Base-by-base conservation (phyloP, 2,888 invertebrate genomes). In the Scaptomyza polygonia region DNA sequence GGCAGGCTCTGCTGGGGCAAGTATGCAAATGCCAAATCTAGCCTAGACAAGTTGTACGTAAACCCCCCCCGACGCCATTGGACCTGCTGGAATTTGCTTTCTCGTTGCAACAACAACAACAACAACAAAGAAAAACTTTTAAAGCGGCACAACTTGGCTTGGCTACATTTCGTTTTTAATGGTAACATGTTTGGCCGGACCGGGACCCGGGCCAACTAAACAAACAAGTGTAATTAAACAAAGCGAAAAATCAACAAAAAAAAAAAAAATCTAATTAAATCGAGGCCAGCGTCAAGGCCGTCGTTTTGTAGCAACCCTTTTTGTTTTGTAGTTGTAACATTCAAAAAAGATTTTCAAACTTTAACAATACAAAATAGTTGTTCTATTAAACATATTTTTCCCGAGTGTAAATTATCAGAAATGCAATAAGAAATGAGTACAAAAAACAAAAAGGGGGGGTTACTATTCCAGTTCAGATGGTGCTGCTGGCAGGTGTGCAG, bases 151-250 rank as follows among this genome's bases (percentile, higher is more conserved):
- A 62, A 62, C 75, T 69, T 54, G 65, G 64, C 58, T 51, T 29
- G 58, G 55, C 34, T 39, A 51, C 72, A 67, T 86, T 85, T 85
- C 88, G 88, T 80, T 85, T 85, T 85, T 85, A 74, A 85, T 85
- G 87, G 78, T 66, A 85, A 85, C 86, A 77, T 61, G 88, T 86
- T 85, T 75, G 64, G 62, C 81, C 32, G 56, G 65, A 56, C 34
- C 34, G 5, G 9, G 7, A 9, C 58, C 80, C 30, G 56, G 62
- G 58, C 59, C 49, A 69, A 53, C 48, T n/a, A 49, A 48, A 48
- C 30, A 48, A 49, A 43, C 62, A 57, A 54, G 52, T 67, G 62
- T 56, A 68, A 77, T 75, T 78, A 75, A 59, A 54, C 14, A 14
- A 27, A 9, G 6, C 9, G 32, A 53, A 63, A 67, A 58, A 55